phyloP scores from a whole-genome alignment of 2,797 vertebrate species.

The Scolopax bukidnonensis region DNA sequence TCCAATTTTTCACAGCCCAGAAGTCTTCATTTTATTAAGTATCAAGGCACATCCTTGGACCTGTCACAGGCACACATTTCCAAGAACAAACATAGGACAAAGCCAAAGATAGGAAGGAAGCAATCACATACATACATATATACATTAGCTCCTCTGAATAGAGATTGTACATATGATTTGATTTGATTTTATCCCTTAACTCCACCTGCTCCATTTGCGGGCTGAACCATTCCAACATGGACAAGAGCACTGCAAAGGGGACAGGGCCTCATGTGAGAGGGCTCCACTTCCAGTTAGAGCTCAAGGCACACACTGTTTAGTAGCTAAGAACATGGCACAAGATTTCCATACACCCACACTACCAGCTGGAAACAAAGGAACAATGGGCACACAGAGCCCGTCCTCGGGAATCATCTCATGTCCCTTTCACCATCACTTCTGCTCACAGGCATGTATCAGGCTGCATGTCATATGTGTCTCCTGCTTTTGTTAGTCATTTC shows the following conservation, averaged over 20 bases:
- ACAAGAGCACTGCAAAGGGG: not conserved
- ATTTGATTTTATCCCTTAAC: not conserved
- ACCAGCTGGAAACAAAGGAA: not conserved
- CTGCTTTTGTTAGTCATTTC: not conserved
- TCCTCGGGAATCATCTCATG: not conserved
- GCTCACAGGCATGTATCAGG: not conserved
- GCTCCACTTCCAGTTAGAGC: not conserved
- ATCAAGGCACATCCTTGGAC: not conserved
- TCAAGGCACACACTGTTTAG: not conserved
- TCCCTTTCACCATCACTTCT: not conserved
- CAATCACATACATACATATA: no score
- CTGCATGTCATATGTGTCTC: not conserved
- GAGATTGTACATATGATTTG: rapidly evolving
- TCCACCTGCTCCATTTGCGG: not conserved
- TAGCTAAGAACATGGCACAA: not conserved
- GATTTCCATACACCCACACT: rapidly evolving
- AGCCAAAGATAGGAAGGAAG: not conserved
- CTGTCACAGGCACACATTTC: not conserved
- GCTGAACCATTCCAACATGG: not conserved
- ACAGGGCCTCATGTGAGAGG: rapidly evolving
- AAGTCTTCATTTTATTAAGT: not conserved
- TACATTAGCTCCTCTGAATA: not conserved
- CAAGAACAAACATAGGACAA: not conserved
- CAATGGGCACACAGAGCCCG: rapidly evolving
- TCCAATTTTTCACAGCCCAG: not conserved